Percentiles rank a stretch among this genome's conserved stretches.
Conservation (phyloP, 1,140 invertebrate species). For the Drosophila yakuba region DNA sequence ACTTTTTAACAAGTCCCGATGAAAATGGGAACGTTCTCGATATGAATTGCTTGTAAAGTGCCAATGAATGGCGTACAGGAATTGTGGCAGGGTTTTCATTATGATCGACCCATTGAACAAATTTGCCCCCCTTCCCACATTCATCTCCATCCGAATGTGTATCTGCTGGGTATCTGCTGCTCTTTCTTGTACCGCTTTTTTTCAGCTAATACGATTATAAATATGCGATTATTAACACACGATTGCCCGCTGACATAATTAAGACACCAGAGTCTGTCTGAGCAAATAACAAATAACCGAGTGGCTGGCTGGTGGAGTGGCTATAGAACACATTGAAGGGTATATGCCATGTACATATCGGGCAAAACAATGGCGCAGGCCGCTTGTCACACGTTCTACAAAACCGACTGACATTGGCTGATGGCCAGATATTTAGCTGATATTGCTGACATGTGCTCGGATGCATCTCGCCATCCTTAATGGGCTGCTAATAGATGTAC, state of each 20-base stretch:
- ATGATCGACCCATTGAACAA: conserved; percentile 75
- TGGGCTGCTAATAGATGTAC: conserved; percentile 63
- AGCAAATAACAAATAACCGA: conserved; percentile 66
- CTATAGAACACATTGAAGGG: not conserved
- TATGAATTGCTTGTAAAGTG: conserved; percentile 73
- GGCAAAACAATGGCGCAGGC: conserved; percentile 63
- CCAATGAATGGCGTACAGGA: conserved; percentile 75
- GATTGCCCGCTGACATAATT: conserved; percentile 79
- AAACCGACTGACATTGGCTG: conserved; percentile 40
- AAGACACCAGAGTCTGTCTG: conserved; percentile 68
- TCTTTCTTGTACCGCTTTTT: conserved; percentile 41
- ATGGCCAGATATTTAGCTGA: conserved; percentile 42
- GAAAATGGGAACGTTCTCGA: conserved; percentile 25
- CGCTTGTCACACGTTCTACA: conserved; percentile 53
- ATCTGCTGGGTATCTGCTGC: conserved; percentile 15
- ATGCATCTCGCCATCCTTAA: conserved; percentile 49
- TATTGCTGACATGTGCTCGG: conserved; percentile 65
- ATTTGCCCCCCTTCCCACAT: conserved; percentile 43
- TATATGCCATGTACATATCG: conserved; percentile 4
- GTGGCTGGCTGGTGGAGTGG: conserved; percentile 23
- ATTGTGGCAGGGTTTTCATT: conserved; percentile 63
- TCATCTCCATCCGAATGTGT: not conserved
- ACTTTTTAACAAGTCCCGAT: conserved; percentile 3
- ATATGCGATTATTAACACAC: conserved; percentile 83
- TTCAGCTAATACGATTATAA: conserved; percentile 77